Base-by-base conservation (phyloP, 2,888 invertebrate genomes). In the Crossocerus cetratus region DNA sequence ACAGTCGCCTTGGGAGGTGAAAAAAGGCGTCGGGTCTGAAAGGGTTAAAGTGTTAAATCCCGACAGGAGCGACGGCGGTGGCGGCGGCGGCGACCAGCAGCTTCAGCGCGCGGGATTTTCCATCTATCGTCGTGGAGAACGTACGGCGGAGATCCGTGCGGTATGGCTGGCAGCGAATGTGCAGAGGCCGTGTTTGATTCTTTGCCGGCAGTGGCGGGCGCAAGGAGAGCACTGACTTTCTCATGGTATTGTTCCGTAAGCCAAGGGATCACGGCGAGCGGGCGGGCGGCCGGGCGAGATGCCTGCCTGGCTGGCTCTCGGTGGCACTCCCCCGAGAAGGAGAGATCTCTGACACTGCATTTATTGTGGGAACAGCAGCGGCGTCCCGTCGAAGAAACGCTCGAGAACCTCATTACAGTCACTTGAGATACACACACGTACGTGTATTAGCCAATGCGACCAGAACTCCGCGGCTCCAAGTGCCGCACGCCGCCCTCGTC, bases 171-270 rank as follows among this genome's bases (percentile, higher is more conserved):
- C 58, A 63, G 42, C 68, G 67, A 72, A 65, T 65, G 68, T 73
- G 74, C 73, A 72, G 66, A 80, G 76, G 77, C 78, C 32, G 8
- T 32, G 32, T 32, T 32, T 32, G 32, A 32, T 32, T 32, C 32
- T 32, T 32, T 32, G 32, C 32, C 32, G 5, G 11, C 11, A 4
- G 1, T 32, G 3, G 32, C 32, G 23, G n/a, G n/a, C 32, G 32
- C 32, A 32, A 32, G 32, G 32, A 32, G 32, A 83, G 79, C 81
- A 74, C 80, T 77, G 75, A 74, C 84, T 85, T 83, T 81, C 82
- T 77, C 81, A 76, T 76, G 80, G 72, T 78, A 77, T 74, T 78
- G 79, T 83, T 80, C 77, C 66, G 72, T 72, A 65, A 68, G 32
- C 59, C 54, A 60, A 66, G 45, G 64, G 66, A 32, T 66, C 67